Conservation (phyloP, 1,140 invertebrate genomes). For the Drosophila nigromelanica region DNA sequence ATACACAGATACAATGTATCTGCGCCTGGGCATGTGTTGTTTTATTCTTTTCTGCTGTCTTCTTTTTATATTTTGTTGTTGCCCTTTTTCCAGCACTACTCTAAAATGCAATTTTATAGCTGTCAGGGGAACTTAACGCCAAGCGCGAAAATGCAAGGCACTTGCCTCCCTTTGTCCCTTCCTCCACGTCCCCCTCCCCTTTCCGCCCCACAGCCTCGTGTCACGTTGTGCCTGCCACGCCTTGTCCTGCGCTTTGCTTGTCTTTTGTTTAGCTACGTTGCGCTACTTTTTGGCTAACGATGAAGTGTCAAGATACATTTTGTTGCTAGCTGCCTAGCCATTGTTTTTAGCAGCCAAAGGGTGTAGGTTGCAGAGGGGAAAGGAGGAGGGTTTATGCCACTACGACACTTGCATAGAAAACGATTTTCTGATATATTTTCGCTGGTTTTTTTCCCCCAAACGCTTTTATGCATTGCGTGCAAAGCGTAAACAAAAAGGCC, state of each 20-base stretch:
- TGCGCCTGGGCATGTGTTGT: slow-evolving; percentile 29
- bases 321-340: slow-evolving; percentile 53
- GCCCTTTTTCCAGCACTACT: slow-evolving; percentile 45
- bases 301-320: slow-evolving; percentile 77
- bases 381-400: neutral
- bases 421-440: slow-evolving; percentile 36
- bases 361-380: neutral
- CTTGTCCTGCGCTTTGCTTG: slow-evolving; percentile 29
- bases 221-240: slow-evolving; percentile 68
- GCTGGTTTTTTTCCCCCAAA: neutral
- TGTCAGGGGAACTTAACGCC: slow-evolving; percentile 81
- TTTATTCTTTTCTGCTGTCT: slow-evolving; percentile 31
- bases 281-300: slow-evolving; percentile 82
- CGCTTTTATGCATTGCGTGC: slow-evolving; percentile 71
- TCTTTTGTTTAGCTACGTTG: slow-evolving; percentile 64
- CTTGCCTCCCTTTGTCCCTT: slow-evolving; percentile 7
- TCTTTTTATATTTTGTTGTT: neutral
- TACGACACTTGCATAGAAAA: slow-evolving; percentile 64
- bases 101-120: slow-evolving; percentile 82
- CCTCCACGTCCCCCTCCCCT: neutral
- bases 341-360: slow-evolving; percentile 34
- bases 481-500: slow-evolving; percentile 66
- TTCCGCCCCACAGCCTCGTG: slow-evolving; percentile 27
- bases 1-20: slow-evolving; percentile 74
- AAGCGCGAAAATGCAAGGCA: slow-evolving; percentile 80